phyloP scores from a whole-genome alignment of 2,113 vertebrate genomes.

The Corydoras sp. region DNA sequence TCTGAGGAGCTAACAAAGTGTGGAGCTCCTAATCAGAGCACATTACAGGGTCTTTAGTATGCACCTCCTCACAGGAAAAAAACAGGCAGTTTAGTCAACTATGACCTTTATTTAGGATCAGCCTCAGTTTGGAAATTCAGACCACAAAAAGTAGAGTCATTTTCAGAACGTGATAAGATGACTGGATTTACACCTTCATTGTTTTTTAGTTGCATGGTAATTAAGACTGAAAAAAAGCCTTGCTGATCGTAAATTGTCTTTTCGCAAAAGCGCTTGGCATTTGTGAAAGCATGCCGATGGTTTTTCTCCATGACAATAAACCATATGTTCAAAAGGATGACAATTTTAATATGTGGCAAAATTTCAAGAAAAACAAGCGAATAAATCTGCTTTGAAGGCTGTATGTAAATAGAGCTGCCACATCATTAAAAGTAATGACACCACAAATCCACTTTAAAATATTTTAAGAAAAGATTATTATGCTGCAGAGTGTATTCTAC shows the following conservation, averaged over 20 bases:
- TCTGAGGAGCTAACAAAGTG: constrained; percentile 40
- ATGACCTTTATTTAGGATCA: constrained; percentile 28
- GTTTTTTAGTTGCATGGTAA: not conserved
- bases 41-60: constrained; percentile 41
- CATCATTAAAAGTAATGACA: not conserved
- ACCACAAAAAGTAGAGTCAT: constrained; percentile 19
- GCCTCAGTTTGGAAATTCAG: constrained; percentile 19
- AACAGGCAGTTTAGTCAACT: constrained; percentile 15
- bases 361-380: no score
- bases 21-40: constrained; percentile 35
- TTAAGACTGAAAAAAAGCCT: no score
- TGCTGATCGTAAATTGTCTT: no score
- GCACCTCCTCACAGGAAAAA: constrained; percentile 28
- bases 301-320: no score
- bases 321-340: no score
- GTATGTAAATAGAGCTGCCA: not conserved
- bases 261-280: no score
- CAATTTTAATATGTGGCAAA: no score
- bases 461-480: not conserved
- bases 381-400: no score
- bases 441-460: not conserved
- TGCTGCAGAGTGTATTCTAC: no score
- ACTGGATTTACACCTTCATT: constrained; percentile 26
- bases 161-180: constrained; percentile 24
- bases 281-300: no score